phyloP scores from a whole-genome alignment of 1,140 invertebrate species.

The Aphelenchoides avenae region DNA sequence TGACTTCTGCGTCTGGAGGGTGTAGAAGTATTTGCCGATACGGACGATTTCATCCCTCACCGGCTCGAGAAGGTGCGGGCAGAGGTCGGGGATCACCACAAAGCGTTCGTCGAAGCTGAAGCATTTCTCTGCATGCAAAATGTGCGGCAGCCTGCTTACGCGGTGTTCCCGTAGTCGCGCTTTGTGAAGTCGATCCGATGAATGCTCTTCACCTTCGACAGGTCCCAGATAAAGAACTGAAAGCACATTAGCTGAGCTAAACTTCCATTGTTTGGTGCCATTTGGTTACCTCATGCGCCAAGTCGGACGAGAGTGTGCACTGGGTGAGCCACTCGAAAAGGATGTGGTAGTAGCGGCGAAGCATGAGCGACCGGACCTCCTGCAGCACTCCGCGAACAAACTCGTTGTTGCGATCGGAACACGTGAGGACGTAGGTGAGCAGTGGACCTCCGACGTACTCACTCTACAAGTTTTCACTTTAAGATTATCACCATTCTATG shows the following conservation, averaged over 20 bases:
- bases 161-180: slow-evolving; percentile 1
- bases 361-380: slow-evolving; percentile 19
- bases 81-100: slow-evolving; percentile 24
- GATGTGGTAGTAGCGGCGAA: slow-evolving; percentile 20
- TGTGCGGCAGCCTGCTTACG: neutral
- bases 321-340: slow-evolving; percentile 33
- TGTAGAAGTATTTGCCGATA: slow-evolving; percentile 27
- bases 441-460: slow-evolving; percentile 27
- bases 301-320: slow-evolving; percentile 18
- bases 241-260: slow-evolving; percentile 9
- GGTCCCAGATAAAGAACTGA: slow-evolving; percentile 33
- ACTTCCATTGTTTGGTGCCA: slow-evolving; percentile 6
- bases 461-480: slow-evolving; percentile 4
- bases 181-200: slow-evolving; percentile 12
- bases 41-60: slow-evolving; percentile 14
- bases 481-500: neutral
- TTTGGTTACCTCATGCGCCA: slow-evolving; percentile 29
- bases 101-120: slow-evolving; percentile 29
- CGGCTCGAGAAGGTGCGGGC: slow-evolving; percentile 11
- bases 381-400: slow-evolving; percentile 11
- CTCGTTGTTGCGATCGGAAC: neutral
- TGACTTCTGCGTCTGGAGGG: slow-evolving; percentile 23
- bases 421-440: slow-evolving; percentile 19
- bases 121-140: neutral
- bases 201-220: slow-evolving; percentile 15